Conservation (phyloP, 2,113 vertebrate species). For the Crotalus horridus region DNA sequence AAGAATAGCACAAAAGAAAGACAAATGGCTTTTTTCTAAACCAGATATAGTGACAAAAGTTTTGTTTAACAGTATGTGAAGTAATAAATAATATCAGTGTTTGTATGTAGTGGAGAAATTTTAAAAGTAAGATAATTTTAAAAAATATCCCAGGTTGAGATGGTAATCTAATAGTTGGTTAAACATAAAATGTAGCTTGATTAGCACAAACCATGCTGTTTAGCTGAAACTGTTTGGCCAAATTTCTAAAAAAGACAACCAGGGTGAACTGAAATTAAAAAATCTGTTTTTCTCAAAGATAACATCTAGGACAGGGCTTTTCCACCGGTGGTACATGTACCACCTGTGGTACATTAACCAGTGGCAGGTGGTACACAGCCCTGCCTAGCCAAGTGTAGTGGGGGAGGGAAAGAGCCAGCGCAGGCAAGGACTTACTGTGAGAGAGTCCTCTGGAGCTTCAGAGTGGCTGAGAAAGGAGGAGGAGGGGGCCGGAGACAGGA, state of each 20-base stretch:
- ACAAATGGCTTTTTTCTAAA: background rate
- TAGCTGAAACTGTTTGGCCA: background rate
- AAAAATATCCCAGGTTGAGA: slow-evolving; percentile 11
- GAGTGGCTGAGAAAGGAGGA: too few species aligned
- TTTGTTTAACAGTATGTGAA: slow-evolving; percentile 10
- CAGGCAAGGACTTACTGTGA: too few species aligned
- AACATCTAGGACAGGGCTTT: background rate
- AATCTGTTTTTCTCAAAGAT: background rate
- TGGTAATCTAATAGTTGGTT: slow-evolving; percentile 24
- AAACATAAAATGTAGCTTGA: slow-evolving; percentile 10
- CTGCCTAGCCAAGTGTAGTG: too few species aligned
- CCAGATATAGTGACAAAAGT: background rate
- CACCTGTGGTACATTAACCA: too few species aligned
- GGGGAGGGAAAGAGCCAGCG: too few species aligned
- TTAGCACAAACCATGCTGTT: background rate
- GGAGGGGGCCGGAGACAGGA: too few species aligned
- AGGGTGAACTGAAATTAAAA: background rate
- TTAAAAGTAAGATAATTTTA: slow-evolving; percentile 1
- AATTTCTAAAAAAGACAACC: background rate
- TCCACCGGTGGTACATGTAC: too few species aligned
- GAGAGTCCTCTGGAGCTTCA: too few species aligned
- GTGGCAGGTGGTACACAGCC: too few species aligned
- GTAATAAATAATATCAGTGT: slow-evolving; percentile 20
- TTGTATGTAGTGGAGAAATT: slow-evolving; percentile 14
- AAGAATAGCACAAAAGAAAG: slow-evolving; percentile 38